Base-by-base conservation (phyloP, 2,888 invertebrate genomes). In the Sphaerophoria taeniata region DNA sequence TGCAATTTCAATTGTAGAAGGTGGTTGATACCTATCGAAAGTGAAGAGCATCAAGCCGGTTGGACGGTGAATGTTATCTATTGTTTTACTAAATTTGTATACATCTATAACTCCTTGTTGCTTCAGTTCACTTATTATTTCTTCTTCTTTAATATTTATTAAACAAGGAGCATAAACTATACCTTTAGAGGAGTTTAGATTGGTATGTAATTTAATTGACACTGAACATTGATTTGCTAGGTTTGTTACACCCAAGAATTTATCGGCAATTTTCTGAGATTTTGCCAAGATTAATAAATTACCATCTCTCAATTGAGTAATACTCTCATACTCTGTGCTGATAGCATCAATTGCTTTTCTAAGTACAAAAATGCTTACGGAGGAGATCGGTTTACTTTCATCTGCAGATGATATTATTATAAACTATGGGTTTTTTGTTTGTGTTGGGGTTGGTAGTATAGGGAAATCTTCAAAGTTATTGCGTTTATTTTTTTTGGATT, bases 21-120 rank as follows among this genome's bases (percentile, higher is more conserved):
- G 73, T 6, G 47, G 60, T n/a, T 43, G n/a, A 34, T 45, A 73
- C 1, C n/a, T n/a, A n/a, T n/a, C n/a, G n/a, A 31, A 14, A n/a
- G 56, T 60, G 31, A 56, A 56, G n/a, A 34, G 31, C 12, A 56
- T 12, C 24, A 56, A 56, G 36, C 36, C 36, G 36, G 36, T 6
- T 36, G 36, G 36, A n/a, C 36, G 7, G 36, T 36, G 4, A 7
- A 36, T 36, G 7, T 36, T 36, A 7, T 36, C 36, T 36, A 36
- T 36, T 36, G 4, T 36, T 7, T 36, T 36, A 36, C 5, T 36
- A 36, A 36, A 36, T 36, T 36, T 36, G 36, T 36, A 36, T 36
- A 36, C 36, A 36, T 7, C 36, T 36, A 7, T 36, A 36, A 36
- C 36, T 6, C 36, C 43, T 12, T 43, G 5, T 43, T 5, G 6